These are phyloP conservation scores for Hippocampus comes DNA, from an alignment of 2,113 vertebrate genomes.

Conservation along the genomic window DNA sequence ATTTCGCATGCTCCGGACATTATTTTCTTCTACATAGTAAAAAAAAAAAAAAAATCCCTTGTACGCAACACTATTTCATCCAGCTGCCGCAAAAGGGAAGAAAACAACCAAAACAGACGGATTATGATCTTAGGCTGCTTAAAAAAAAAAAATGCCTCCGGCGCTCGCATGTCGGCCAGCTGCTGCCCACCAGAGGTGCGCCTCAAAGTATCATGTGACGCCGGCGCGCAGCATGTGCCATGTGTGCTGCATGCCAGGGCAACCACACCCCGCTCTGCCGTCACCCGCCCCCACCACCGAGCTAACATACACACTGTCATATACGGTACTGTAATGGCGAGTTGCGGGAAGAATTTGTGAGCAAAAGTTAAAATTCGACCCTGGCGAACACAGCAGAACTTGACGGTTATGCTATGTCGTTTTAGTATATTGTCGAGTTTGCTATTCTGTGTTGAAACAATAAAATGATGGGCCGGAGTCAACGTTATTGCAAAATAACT, in stretches of 20 bases:
- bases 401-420: too few species aligned
- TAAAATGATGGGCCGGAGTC: too few species aligned
- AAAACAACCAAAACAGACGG: constrained; percentile 63
- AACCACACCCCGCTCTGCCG: neutral
- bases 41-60: too few species aligned
- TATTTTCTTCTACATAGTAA: neutral
- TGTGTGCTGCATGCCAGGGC: constrained; percentile 19
- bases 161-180: constrained; percentile 32
- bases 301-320: constrained; percentile 9
- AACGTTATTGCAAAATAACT: too few species aligned
- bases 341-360: neutral
- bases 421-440: too few species aligned
- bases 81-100: constrained; percentile 40
- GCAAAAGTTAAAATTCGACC: too few species aligned
- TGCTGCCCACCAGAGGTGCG: constrained; percentile 38
- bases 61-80: constrained; percentile 9
- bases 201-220: constrained; percentile 13
- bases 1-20: neutral
- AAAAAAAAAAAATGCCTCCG: constrained; percentile 42
- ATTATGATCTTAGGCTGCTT: constrained; percentile 61
- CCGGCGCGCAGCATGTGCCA: constrained; percentile 15
- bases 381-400: too few species aligned
- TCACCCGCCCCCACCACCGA: constrained; percentile 8
- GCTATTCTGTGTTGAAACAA: too few species aligned
- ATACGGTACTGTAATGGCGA: neutral